Percentiles rank a stretch among this genome's conserved stretches.
Conservation (phyloP, 2,888 invertebrate genomes). For the Rhyacophila evoluta region DNA sequence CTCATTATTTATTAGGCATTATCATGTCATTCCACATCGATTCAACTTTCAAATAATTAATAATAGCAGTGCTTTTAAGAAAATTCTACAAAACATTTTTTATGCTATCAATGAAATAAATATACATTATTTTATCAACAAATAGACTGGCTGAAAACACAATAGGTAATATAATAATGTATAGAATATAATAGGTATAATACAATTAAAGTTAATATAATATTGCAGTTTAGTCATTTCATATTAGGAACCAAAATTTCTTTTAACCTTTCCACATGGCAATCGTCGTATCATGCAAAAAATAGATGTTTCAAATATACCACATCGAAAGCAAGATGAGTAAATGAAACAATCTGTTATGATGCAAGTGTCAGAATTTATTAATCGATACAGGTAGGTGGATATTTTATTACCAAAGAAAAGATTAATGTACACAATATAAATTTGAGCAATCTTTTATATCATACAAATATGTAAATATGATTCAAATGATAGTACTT, state of each 20-base stretch:
- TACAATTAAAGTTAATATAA: slow-evolving; percentile 49
- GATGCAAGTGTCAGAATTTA: background rate
- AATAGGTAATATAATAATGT: slow-evolving; percentile 37
- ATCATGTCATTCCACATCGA: background rate
- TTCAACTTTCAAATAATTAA: background rate
- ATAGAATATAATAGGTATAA: slow-evolving; percentile 54
- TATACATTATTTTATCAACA: background rate
- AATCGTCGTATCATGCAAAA: background rate
- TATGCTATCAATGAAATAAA: background rate
- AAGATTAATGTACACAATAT: slow-evolving; percentile 49
- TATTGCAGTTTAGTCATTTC: slow-evolving; percentile 51
- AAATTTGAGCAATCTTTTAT: slow-evolving; percentile 53
- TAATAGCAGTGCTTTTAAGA: slow-evolving; percentile 13
- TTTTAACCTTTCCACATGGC: slow-evolving; percentile 29
- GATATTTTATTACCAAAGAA: slow-evolving; percentile 7
- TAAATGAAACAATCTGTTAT: background rate
- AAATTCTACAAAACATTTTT: background rate
- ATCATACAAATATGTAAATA: slow-evolving; percentile 28
- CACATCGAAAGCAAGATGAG: background rate
- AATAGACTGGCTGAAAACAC: slow-evolving; percentile 14
- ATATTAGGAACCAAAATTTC: slow-evolving; percentile 52
- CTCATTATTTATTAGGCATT: slow-evolving; percentile 22
- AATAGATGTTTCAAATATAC: background rate
- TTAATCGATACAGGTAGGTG: background rate
- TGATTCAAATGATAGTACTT: background rate